Percentiles rank a stretch among this genome's conserved stretches.
These are phyloP conservation scores for Rhinoderma darwinii DNA, from an alignment of 2,113 vertebrate species.

Conservation along the genomic window DNA sequence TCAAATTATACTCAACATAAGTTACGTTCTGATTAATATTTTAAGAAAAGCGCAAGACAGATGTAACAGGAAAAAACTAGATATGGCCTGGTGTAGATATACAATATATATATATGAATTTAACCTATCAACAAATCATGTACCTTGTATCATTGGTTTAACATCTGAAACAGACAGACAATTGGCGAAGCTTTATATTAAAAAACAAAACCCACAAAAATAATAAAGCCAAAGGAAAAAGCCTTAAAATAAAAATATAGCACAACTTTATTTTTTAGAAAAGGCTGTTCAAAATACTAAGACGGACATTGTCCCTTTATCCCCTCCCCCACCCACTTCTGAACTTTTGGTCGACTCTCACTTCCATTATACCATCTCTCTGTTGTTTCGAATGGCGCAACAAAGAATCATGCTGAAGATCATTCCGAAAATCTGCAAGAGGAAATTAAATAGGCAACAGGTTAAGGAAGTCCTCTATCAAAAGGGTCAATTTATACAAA, in stretches of 20 bases:
- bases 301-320: constrained; percentile 55
- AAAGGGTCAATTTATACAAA: background rate
- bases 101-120: constrained; percentile 70
- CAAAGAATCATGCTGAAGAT: constrained; percentile 95
- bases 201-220: constrained; percentile 34
- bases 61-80: constrained; percentile 64
- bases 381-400: constrained; percentile 89
- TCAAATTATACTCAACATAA: constrained; percentile 81
- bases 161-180: constrained; percentile 71
- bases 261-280: constrained; percentile 69
- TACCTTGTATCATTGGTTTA: constrained; percentile 71
- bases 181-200: constrained; percentile 50
- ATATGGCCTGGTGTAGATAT: constrained; percentile 43
- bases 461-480: background rate
- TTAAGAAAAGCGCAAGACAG: constrained; percentile 68
- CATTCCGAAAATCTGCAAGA: constrained; percentile 88
- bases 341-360: constrained; percentile 61
- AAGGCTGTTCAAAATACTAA: constrained; percentile 70
- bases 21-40: constrained; percentile 75
- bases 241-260: constrained; percentile 76
- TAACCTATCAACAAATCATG: constrained; percentile 73
- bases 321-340: constrained; percentile 27
- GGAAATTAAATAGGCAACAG: background rate
- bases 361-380: constrained; percentile 86
- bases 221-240: constrained; percentile 67